Percentiles rank a stretch among this genome's conserved stretches.
These are phyloP conservation scores for Leptinotarsa rubiginosa DNA, from an alignment of 2,888 invertebrate genomes.

Conservation along the genomic window DNA sequence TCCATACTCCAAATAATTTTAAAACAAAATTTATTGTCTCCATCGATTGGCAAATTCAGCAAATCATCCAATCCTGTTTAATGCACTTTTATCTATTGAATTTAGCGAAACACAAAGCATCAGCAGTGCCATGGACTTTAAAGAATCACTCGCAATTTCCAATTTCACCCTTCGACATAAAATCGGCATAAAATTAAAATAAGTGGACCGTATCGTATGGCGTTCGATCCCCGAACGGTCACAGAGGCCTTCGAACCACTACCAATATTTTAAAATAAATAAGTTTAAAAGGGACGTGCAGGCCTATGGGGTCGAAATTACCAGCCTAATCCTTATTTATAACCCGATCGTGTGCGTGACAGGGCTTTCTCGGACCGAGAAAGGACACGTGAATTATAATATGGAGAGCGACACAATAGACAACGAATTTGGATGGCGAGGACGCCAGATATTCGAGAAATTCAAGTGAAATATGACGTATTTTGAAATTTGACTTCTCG, in stretches of 20 bases:
- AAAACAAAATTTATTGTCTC: neutral
- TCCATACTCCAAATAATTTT: neutral
- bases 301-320: constrained; percentile 65
- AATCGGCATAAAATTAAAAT: constrained; percentile 67
- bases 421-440: neutral
- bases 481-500: too few species aligned
- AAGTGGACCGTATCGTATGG: constrained; percentile 66
- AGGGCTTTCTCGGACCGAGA: constrained; percentile 45
- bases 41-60: neutral
- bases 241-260: constrained; percentile 50
- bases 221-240: constrained; percentile 48
- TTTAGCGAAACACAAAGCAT: constrained; percentile 40
- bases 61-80: constrained; percentile 11
- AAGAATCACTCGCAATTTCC: constrained; percentile 48
- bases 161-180: constrained; percentile 56
- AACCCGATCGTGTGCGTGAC: constrained; percentile 64
- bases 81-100: constrained; percentile 46
- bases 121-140: constrained; percentile 40
- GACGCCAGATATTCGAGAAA: neutral
- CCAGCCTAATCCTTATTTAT: constrained; percentile 68
- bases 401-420: constrained; percentile 11
- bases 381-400: constrained; percentile 23
- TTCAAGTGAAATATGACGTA: too few species aligned
- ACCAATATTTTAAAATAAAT: constrained; percentile 69
- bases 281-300: constrained; percentile 67